Evolutionary conservation across 2,797 vertebrate species (phyloP).

Genomic region (Furcifer pardalis): DNA sequence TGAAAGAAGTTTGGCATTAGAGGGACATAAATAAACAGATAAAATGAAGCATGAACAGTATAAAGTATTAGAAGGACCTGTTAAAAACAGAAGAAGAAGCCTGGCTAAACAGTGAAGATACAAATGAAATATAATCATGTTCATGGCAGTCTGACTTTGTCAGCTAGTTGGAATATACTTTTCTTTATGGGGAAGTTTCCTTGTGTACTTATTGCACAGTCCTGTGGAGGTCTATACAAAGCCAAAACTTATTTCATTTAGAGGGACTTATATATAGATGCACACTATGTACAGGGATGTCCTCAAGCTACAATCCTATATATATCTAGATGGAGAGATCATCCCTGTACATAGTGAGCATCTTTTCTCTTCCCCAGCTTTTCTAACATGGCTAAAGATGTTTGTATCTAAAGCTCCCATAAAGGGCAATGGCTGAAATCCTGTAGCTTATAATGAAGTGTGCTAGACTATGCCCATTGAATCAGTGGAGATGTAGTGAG

Average conservation of each 20-base stretch:
- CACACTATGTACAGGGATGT: no score
- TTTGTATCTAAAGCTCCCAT: no score
- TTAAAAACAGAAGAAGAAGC: background rate
- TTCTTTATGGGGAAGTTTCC: background rate
- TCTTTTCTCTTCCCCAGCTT: no score
- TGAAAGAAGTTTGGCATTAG: conserved; percentile 37
- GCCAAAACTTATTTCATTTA: background rate
- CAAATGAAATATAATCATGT: conserved; percentile 19
- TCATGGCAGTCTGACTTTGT: fast-evolving
- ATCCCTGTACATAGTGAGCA: no score
- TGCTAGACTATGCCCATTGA: no score
- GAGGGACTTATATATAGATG: background rate
- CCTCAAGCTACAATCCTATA: no score
- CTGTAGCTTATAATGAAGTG: no score
- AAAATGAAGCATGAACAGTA: conserved; percentile 45
- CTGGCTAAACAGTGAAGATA: conserved; percentile 10
- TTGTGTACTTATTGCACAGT: background rate
- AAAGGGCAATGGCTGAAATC: no score
- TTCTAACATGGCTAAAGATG: no score
- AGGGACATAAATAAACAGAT: conserved; percentile 49
- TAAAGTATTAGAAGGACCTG: conserved; percentile 18
- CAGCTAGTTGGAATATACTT: background rate
- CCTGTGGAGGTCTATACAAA: background rate
- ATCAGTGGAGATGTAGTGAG: no score
- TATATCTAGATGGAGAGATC: no score